These are phyloP conservation scores for Setipinna tenuifilis DNA, from an alignment of 2,797 vertebrate species.

Conservation along the genomic window DNA sequence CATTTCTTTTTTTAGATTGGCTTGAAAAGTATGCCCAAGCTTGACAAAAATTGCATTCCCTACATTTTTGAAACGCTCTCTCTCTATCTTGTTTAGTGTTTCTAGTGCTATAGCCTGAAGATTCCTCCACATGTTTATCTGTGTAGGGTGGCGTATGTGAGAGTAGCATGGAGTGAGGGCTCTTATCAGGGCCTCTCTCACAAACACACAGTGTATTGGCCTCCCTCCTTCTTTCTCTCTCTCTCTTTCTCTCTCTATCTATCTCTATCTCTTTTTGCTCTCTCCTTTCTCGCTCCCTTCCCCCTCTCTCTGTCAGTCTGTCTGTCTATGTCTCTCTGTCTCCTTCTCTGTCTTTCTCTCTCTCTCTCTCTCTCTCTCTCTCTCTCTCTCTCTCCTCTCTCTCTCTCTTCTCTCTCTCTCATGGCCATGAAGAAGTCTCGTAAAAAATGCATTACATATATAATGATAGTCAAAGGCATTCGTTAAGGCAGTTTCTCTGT, in stretches of 20 bases:
- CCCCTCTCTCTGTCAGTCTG: not conserved
- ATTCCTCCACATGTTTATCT: conserved; percentile 38
- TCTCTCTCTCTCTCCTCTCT: too few relatives aligned
- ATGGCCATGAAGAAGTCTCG: not conserved
- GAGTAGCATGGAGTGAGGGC: conserved; percentile 13
- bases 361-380: not conserved
- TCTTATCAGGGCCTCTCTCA: conserved; percentile 37
- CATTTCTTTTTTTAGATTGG: not conserved
- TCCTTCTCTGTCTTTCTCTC: too few relatives aligned
- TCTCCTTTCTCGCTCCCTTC: not conserved
- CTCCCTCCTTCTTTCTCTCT: not conserved
- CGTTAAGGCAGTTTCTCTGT: not conserved
- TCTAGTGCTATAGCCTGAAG: not conserved
- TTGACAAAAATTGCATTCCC: not conserved
- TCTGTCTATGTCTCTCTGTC: not conserved
- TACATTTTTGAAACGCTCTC: not conserved
- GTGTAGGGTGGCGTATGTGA: conserved; percentile 6
- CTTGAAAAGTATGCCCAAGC: not conserved
- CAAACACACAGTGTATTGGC: conserved; percentile 27
- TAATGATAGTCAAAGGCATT: not conserved
- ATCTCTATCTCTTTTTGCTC: not conserved
- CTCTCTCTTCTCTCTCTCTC: too few relatives aligned
- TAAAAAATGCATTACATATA: not conserved
- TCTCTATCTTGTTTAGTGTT: not conserved
- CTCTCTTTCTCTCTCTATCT: not conserved